Base-by-base conservation (phyloP, 2,797 vertebrate species). In the Muscicapa striata region DNA sequence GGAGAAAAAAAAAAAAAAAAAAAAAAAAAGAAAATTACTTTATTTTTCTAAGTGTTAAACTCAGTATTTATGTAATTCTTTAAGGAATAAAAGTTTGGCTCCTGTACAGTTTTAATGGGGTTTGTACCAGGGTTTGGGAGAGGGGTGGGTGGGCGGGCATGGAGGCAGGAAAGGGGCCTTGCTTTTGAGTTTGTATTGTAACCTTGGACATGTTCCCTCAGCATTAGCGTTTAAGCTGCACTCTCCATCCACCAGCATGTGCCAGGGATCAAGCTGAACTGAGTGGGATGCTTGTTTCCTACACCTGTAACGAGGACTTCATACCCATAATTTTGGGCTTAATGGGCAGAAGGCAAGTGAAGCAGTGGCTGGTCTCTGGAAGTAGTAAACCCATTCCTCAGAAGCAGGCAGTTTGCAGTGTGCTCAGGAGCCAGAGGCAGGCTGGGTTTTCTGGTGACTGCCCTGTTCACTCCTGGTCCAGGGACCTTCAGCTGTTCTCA, bases 21-120 rank as follows among this genome's bases (percentile, higher is more conserved):
- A 97, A 97, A n/a, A n/a, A n/a, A n/a, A 97, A 98, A 93, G 96
- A 97, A 97, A 98, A 98, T 97, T 86, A 98, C 97, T 98, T 98
- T 98, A 98, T 98, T 98, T 98, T 98, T 98, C 97, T 98, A 98
- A 98, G 97, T 98, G 98, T 98, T 96, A 98, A 98, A 98, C 98
- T 98, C 98, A 98, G 98, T 98, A 98, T 98, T 98, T 98, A 98
- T 98, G 98, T 98, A 98, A 97, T 97, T 98, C 97, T 97, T 98
- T 98, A 97, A 98, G 97, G 98, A 97, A 97, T 97, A 96, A 96
- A 97, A 94, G 95, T 96, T 96, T 90, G 94, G 96, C 93, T 96
- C 94, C 97, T 97, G 96, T 97, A 97, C 94, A 96, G 95, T 96
- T 97, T 97, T 97, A 95, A 97, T 96, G 96, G 96, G 97, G 93